Conservation (phyloP, 2,797 vertebrate species). For the Acipenser transmontanus region DNA sequence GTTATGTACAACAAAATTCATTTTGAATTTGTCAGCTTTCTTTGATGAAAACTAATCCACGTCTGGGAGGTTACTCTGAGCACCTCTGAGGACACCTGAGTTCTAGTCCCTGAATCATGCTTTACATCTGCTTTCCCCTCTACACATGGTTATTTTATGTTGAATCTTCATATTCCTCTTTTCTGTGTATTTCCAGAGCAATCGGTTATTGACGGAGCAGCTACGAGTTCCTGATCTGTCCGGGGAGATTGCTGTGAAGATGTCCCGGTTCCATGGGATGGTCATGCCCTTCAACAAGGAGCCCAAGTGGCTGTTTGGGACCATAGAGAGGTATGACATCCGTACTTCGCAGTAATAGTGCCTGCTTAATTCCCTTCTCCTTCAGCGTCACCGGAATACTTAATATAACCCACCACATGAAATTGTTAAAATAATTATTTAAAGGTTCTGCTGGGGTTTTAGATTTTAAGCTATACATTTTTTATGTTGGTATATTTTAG, state of each 20-base stretch:
- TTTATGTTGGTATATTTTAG: too few species aligned
- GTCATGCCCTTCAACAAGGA: slow-evolving; percentile 93
- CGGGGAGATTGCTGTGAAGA: slow-evolving; percentile 72
- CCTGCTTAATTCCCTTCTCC: background rate
- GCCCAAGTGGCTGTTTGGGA: slow-evolving; percentile 85
- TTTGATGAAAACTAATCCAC: too few species aligned
- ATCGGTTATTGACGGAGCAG: slow-evolving; percentile 72
- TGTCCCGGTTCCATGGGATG: slow-evolving; percentile 85
- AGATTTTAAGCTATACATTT: too few species aligned
- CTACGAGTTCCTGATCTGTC: slow-evolving; percentile 69
- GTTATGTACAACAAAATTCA: too few species aligned
- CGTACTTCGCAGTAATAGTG: background rate
- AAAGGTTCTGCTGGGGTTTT: too few species aligned
- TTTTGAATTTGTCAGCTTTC: too few species aligned
- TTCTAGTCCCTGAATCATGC: too few species aligned
- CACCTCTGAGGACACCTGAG: too few species aligned
- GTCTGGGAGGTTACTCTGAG: too few species aligned
- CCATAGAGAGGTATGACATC: slow-evolving; percentile 69
- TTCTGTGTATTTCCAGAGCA: slow-evolving; percentile 58
- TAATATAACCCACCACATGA: background rate
- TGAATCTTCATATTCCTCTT: background rate
- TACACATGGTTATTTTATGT: background rate
- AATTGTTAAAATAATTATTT: too few species aligned
- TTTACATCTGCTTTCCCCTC: too few species aligned
- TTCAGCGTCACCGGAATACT: background rate